Conservation (phyloP, 2,888 invertebrate genomes). For the Thera britannica region DNA sequence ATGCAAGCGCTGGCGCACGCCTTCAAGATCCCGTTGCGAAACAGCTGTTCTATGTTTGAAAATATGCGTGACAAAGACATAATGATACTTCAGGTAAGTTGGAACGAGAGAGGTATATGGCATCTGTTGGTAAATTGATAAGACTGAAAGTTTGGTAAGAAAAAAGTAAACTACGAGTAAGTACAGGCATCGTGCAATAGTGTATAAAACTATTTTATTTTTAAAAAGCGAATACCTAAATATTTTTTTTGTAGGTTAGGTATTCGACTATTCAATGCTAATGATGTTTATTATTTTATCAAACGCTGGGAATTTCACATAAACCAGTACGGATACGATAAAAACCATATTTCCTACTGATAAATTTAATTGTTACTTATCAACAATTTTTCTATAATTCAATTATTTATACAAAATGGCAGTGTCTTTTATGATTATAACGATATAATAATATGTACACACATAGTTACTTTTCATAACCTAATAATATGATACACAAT, state of each 20-base stretch:
- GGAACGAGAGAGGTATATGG: conserved; percentile 42
- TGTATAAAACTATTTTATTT: not conserved
- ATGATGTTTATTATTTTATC: not conserved
- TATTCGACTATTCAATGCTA: not conserved
- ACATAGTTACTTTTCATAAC: too few relatives aligned
- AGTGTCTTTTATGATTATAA: too few relatives aligned
- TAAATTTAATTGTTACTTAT: conserved; percentile 18
- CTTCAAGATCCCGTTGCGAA: conserved; percentile 68
- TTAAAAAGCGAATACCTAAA: not conserved
- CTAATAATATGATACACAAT: too few relatives aligned
- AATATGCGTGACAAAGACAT: conserved; percentile 53
- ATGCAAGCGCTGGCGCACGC: conserved; percentile 55
- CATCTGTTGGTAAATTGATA: conserved; percentile 46
- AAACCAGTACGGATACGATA: conserved; percentile 27
- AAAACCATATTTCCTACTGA: conserved; percentile 27
- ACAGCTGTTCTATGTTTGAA: conserved; percentile 69
- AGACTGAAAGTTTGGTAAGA: conserved; percentile 32
- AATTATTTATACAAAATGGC: too few relatives aligned
- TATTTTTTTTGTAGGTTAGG: too few relatives aligned
- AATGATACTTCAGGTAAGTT: conserved; percentile 18
- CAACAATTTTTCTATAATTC: not conserved
- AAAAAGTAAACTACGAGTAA: conserved; percentile 7
- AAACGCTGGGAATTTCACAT: conserved; percentile 17
- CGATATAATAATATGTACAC: too few relatives aligned
- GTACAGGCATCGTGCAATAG: not conserved